Base-by-base conservation (phyloP, 1,140 invertebrate species). In the Caenorhabditis inopinata region DNA sequence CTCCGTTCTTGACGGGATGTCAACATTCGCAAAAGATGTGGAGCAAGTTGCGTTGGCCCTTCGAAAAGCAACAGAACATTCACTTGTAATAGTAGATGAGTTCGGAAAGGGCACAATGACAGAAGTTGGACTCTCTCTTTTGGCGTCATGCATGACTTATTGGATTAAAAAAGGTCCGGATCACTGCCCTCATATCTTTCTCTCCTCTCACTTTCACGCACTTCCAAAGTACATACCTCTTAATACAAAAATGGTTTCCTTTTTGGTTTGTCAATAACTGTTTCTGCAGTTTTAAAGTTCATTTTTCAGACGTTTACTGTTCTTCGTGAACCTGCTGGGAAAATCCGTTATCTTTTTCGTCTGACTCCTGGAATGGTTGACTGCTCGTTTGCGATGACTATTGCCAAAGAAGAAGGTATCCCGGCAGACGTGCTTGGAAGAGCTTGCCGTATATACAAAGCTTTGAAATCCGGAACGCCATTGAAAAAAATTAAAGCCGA, bases 101-200 rank as follows among this genome's bases (percentile, higher is more conserved):
- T 95, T 96, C 91, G 95, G 95, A 0, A 93, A 93, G 90, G 94
- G 94, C 80, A 96, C 95, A 12, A 90, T 92, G 2, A 92, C 93
- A 85, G 86, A 87, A 81, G 86, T 87, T 27, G 86, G 86, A 42
- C 76, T 87, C 11, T 83, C 86, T 23, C 76, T 87, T 18, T 73
- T 87, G 5, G 81, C 87, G 3, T 79, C 82, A 18, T 82, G 83
- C 38, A 74, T 87, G 38, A 88, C 88, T 73, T 88, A 84, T 77
- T 87, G 86, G 86, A 78, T 87, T 14, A 79, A 80, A 14, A 84
- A 85, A 27, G 81, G 82, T 21, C 18, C 38, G 9, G 68, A 81
- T 21, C 18, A 29, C n/a, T 88, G 86, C 68, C 86, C 86, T 11
- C 86, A 87, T 74, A 51, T 87, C 14, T 80, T 88, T 45, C 74